These are phyloP conservation scores for Ryuthela nishihirai DNA, from an alignment of 2,888 invertebrate genomes.

Conservation along the genomic window DNA sequence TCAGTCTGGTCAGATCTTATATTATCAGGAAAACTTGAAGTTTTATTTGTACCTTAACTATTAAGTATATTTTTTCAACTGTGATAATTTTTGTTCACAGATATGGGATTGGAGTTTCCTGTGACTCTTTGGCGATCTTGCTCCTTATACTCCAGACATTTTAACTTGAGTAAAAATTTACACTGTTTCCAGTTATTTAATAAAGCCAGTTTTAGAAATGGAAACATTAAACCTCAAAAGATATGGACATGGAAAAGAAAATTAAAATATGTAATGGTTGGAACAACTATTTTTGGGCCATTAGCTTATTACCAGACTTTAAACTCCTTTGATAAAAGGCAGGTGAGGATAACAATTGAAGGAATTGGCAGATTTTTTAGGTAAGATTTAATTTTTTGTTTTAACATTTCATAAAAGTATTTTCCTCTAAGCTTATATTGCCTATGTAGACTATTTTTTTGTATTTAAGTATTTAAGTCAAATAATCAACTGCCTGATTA, in stretches of 20 bases:
- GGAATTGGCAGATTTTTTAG: conserved; percentile 53
- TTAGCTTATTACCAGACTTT: conserved; percentile 43
- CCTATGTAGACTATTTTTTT: too few relatives aligned
- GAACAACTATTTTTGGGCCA: conserved; percentile 15
- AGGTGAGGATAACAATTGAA: conserved; percentile 46
- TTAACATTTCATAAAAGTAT: too few relatives aligned
- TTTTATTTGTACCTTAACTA: background rate
- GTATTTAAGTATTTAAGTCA: too few relatives aligned
- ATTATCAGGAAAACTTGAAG: too few relatives aligned
- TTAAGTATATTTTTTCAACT: background rate
- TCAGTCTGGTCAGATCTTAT: too few relatives aligned
- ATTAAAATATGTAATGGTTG: conserved; percentile 16
- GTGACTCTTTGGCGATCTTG: background rate
- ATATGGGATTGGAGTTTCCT: background rate
- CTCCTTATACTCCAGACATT: too few relatives aligned
- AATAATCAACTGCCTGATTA: too few relatives aligned
- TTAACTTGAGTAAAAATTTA: too few relatives aligned
- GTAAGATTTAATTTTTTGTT: conserved; percentile 40
- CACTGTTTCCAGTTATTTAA: too few relatives aligned
- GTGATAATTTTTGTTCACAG: background rate
- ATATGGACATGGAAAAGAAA: background rate
- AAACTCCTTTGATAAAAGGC: conserved; percentile 43
- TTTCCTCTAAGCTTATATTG: too few relatives aligned
- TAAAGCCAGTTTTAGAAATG: too few relatives aligned
- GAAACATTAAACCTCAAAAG: too few relatives aligned